phyloP scores from a whole-genome alignment of 2,888 invertebrate genomes.

The Embidobia sp. region DNA sequence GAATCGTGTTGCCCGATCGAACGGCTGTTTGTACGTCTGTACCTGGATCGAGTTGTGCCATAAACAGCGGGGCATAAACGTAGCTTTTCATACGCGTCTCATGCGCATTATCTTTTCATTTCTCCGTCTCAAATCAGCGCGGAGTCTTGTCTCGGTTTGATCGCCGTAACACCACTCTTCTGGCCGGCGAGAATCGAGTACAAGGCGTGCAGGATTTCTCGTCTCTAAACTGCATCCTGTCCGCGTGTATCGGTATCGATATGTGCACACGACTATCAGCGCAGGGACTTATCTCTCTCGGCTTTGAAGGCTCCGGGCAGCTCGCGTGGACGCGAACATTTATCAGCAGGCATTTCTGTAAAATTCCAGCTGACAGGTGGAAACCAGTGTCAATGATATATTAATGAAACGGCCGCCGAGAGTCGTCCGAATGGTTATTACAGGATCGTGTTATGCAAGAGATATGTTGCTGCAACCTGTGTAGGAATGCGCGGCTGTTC shows the following conservation, averaged over 20 bases:
- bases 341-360: conserved; percentile 57
- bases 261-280: conserved; percentile 50
- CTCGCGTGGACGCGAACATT: conserved; percentile 51
- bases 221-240: conserved; percentile 66
- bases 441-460: conserved; percentile 53
- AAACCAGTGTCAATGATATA: conserved; percentile 63
- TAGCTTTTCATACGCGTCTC: conserved; percentile 43
- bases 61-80: conserved; percentile 44
- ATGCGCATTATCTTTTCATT: conserved; percentile 54
- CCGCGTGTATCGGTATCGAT: conserved; percentile 57
- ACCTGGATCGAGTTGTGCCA: conserved; percentile 32
- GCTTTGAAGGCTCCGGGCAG: conserved; percentile 55
- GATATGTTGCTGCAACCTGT: conserved; percentile 44
- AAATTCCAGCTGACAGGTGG: conserved; percentile 57
- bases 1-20: conserved; percentile 13
- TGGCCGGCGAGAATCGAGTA: conserved; percentile 55
- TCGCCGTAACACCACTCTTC: conserved; percentile 55
- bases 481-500: conserved; percentile 46
- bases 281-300: conserved; percentile 51
- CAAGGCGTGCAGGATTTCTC: conserved; percentile 63
- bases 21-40: conserved; percentile 25
- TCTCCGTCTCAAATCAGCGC: conserved; percentile 50
- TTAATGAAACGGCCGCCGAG: conserved; percentile 49
- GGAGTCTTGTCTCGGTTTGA: conserved; percentile 47
- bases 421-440: conserved; percentile 52